These are phyloP conservation scores for Neotoxoptera formosana DNA, from an alignment of 1,140 invertebrate species.

Conservation along the genomic window DNA sequence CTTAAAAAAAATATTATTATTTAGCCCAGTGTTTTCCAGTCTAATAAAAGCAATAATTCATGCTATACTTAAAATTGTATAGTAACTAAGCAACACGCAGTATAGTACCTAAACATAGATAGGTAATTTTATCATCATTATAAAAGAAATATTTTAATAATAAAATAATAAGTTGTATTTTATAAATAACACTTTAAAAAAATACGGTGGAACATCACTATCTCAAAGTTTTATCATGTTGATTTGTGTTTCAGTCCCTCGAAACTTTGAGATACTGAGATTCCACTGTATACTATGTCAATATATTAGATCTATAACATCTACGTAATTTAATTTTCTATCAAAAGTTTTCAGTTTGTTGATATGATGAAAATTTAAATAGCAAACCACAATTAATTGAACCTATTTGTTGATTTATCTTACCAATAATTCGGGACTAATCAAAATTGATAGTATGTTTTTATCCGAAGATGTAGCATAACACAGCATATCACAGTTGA, in stretches of 20 bases:
- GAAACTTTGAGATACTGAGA: no score
- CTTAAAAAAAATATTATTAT: background rate
- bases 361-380: background rate
- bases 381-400: background rate
- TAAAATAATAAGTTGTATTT: no score
- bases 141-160: background rate
- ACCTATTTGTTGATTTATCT: background rate
- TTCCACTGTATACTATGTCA: no score
- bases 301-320: background rate
- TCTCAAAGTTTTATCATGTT: no score
- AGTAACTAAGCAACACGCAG: background rate
- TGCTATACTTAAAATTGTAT: background rate
- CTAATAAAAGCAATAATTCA: background rate
- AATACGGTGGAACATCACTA: no score
- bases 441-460: slow-evolving; percentile 27
- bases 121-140: background rate
- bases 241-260: no score
- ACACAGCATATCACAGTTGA: slow-evolving; percentile 50
- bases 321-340: background rate
- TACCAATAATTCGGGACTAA: slow-evolving; percentile 53
- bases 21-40: background rate
- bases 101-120: background rate
- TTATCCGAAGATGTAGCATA: slow-evolving; percentile 37
- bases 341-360: background rate
- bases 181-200: no score